These are phyloP conservation scores for Oscarella lobularis DNA, from an alignment of 37 sponge, comb jelly and placozoan genomes.

Conservation along the genomic window DNA sequence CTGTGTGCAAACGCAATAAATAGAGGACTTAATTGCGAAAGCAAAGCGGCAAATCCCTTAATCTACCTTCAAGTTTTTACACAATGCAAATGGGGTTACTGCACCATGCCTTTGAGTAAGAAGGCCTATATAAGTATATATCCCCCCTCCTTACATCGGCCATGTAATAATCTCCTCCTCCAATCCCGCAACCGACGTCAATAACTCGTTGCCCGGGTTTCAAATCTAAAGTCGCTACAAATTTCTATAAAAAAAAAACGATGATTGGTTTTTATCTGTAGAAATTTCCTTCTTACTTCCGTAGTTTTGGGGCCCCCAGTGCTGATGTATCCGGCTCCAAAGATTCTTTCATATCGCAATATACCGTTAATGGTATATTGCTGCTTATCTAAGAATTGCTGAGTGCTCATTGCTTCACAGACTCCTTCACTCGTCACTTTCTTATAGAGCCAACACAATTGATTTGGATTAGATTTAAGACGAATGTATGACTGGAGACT, in stretches of 20 bases:
- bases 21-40: neutral
- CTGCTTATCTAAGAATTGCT: slow-evolving; percentile 9
- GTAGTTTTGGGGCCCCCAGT: slow-evolving; percentile 23
- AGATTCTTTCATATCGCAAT: slow-evolving; percentile 15
- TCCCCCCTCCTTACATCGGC: slow-evolving; percentile 4
- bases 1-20: neutral
- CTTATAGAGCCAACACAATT: slow-evolving; percentile 35
- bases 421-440: slow-evolving; percentile 19
- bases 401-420: neutral
- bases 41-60: neutral
- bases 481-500: neutral
- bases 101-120: too few relatives aligned
- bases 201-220: slow-evolving; percentile 12
- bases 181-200: slow-evolving; percentile 50
- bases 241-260: slow-evolving; percentile 9
- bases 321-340: slow-evolving; percentile 21
- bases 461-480: slow-evolving; percentile 3
- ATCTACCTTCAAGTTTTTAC: neutral
- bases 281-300: too few relatives aligned
- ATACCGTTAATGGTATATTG: slow-evolving; percentile 16
- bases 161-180: slow-evolving; percentile 30
- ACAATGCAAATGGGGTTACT: too few relatives aligned
- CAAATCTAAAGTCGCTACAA: slow-evolving; percentile 7
- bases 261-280: too few relatives aligned
- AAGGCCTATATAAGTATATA: too few relatives aligned